A percentile compares a stretch with the other conserved stretches of the same genome.
Evolutionary conservation across 2,797 vertebrate species (phyloP).

Genomic region (Intellagama lesueurii): DNA sequence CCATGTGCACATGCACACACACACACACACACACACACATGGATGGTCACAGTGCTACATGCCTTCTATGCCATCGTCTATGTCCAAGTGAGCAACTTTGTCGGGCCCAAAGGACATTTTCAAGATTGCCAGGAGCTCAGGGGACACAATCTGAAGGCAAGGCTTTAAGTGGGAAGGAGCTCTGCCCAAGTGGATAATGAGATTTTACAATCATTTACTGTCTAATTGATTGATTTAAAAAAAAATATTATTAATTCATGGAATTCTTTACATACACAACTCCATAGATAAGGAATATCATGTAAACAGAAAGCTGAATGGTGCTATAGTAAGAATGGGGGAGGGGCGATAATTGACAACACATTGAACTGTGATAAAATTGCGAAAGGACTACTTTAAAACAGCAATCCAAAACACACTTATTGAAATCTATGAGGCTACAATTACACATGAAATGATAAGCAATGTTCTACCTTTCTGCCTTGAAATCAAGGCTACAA

Average conservation of each 20-base stretch:
- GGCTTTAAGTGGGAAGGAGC: too few relatives aligned
- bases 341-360: background rate
- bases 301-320: background rate
- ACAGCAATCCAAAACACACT: background rate
- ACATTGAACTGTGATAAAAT: background rate
- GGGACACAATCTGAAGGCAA: too few relatives aligned
- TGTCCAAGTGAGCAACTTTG: too few relatives aligned
- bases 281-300: background rate
- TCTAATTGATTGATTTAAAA: too few relatives aligned
- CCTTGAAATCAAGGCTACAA: slow-evolving; percentile 36
- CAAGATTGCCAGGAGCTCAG: too few relatives aligned
- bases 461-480: slow-evolving; percentile 5
- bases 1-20: too few relatives aligned
- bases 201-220: too few relatives aligned
- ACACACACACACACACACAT: background rate
- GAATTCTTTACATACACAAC: background rate
- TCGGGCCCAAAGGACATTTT: too few relatives aligned
- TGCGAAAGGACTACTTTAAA: background rate
- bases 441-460: background rate
- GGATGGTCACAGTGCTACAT: background rate
- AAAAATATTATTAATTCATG: too few relatives aligned
- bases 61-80: background rate
- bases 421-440: slow-evolving; percentile 1
- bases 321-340: background rate
- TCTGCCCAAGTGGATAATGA: too few relatives aligned